phyloP scores from a whole-genome alignment of 2,113 vertebrate species.

The Mastomys coucha region DNA sequence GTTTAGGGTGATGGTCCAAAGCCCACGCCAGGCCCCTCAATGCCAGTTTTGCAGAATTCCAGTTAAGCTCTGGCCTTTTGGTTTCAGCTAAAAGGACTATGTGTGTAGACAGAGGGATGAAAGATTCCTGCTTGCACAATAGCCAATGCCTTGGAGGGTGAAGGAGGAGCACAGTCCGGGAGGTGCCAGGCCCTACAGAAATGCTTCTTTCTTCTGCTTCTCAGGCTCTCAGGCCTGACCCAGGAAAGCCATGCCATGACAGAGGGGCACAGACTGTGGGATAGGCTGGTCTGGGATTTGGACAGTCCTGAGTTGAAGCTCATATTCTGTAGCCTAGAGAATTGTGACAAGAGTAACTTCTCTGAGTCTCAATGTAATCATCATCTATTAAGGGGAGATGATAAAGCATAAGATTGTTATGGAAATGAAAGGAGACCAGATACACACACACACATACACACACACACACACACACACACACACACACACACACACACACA shows the following conservation, averaged over 20 bases:
- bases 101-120: conserved; percentile 61
- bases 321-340: neutral
- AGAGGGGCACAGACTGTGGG: neutral
- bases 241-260: neutral
- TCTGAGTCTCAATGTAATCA: neutral
- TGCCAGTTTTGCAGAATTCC: conserved; percentile 62
- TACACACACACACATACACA: neutral
- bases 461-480: neutral
- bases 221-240: conserved; percentile 62
- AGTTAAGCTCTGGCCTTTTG: conserved; percentile 68
- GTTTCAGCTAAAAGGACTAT: conserved; percentile 73
- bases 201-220: conserved; percentile 38
- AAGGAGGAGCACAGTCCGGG: conserved; percentile 4
- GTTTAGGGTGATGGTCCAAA: conserved; percentile 57
- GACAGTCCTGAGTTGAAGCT: neutral
- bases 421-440: neutral
- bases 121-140: conserved; percentile 57
- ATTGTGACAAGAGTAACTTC: conserved; percentile 13
- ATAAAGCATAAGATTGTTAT: neutral
- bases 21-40: conserved; percentile 51
- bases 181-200: conserved; percentile 46
- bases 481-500: neutral
- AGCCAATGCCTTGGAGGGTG: conserved; percentile 12
- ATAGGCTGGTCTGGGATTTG: neutral
- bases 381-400: conserved; percentile 9